Conservation (phyloP, 2,797 vertebrate genomes). For the Pogoniulus pusillus region DNA sequence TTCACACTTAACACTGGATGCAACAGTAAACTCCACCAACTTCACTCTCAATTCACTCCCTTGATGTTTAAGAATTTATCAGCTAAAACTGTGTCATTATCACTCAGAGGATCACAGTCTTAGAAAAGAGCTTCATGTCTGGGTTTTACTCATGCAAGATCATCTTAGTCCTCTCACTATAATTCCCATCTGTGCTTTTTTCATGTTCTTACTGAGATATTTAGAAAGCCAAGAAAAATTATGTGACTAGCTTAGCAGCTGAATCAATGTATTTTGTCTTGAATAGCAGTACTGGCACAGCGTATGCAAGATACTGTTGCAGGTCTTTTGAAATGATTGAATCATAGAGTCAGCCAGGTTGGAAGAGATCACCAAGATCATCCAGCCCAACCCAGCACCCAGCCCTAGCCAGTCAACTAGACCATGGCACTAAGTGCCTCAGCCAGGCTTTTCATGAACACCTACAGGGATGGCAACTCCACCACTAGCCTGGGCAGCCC, state of each 20-base stretch:
- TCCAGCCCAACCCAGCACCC: too few relatives aligned
- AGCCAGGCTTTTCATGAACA: too few relatives aligned
- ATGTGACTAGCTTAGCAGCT: conserved; percentile 55
- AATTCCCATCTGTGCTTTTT: conserved; percentile 64
- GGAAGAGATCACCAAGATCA: too few relatives aligned
- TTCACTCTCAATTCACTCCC: neutral
- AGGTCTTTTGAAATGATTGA: conserved; percentile 33
- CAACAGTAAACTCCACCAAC: neutral
- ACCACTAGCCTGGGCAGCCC: too few relatives aligned
- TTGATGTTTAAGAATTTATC: conserved; percentile 1
- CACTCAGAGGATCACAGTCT: conserved; percentile 13
- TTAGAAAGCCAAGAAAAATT: conserved; percentile 56
- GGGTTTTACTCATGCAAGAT: conserved; percentile 39
- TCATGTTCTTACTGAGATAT: conserved; percentile 52
- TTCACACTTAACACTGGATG: neutral
- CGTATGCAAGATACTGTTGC: conserved; percentile 45
- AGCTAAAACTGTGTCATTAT: neutral
- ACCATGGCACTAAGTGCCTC: too few relatives aligned
- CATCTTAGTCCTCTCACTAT: conserved; percentile 56
- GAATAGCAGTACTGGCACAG: conserved; percentile 37
- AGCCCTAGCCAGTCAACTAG: too few relatives aligned
- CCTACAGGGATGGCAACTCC: too few relatives aligned
- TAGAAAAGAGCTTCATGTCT: conserved; percentile 15
- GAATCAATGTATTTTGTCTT: conserved; percentile 53
- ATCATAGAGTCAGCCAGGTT: too few relatives aligned